Percentiles rank a stretch among this genome's conserved stretches.
Conservation (phyloP, 2,113 vertebrate genomes). For the Ochotona curzoniae region DNA sequence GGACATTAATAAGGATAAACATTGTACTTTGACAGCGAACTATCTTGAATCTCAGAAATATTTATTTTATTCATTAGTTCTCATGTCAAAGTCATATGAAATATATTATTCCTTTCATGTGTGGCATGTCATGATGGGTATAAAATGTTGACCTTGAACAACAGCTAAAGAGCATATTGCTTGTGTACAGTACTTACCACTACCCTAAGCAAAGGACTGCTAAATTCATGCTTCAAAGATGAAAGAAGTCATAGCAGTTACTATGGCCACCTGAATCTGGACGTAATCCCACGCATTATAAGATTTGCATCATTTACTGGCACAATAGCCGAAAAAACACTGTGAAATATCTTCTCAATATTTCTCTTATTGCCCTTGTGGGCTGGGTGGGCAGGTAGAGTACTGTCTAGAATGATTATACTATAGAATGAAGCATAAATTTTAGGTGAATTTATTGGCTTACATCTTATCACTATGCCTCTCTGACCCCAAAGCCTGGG, state of each 20-base stretch:
- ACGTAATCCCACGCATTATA: neutral
- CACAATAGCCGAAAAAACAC: slow-evolving; percentile 5
- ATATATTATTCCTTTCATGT: slow-evolving; percentile 20
- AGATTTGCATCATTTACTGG: neutral
- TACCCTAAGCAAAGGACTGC: neutral
- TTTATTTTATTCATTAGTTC: neutral
- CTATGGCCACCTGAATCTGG: slow-evolving; percentile 10
- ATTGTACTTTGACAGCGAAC: neutral
- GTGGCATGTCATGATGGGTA: neutral
- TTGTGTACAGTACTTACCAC: neutral
- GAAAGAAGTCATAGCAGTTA: slow-evolving; percentile 1
- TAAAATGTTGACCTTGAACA: neutral
- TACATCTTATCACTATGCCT: neutral
- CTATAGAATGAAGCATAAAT: neutral
- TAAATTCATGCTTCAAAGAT: neutral
- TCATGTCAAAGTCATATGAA: slow-evolving; percentile 4
- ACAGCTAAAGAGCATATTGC: neutral
- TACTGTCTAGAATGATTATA: neutral
- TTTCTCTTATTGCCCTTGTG: neutral
- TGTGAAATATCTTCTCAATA: neutral
- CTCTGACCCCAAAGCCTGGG: neutral
- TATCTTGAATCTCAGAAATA: neutral
- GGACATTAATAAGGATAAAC: neutral
- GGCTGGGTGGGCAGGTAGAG: too few species aligned
- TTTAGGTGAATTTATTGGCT: too few species aligned